Evolutionary conservation across 2,113 vertebrate genomes (phyloP).

Genomic region (Colistium nudipinnis): DNA sequence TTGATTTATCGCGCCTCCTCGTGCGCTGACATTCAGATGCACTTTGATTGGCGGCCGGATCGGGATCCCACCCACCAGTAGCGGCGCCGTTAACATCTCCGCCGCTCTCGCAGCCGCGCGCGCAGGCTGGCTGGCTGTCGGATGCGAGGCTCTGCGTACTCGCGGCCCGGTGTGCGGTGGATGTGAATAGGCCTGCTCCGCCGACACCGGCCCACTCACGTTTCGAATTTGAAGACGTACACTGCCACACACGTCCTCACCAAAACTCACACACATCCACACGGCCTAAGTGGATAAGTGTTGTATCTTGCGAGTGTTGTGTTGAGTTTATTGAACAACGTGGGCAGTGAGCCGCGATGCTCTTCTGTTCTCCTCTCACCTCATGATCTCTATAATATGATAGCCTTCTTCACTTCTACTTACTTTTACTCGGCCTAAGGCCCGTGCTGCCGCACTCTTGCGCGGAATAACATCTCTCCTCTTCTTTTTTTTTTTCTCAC

Average conservation of each 20-base stretch:
- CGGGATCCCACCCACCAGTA: slow-evolving; percentile 58
- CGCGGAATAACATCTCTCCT: slow-evolving; percentile 61
- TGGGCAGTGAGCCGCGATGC: slow-evolving; percentile 62
- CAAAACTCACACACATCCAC: slow-evolving; percentile 38
- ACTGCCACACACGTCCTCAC: slow-evolving; percentile 24
- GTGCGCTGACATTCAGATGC: slow-evolving; percentile 75
- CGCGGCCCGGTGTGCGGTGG: slow-evolving; percentile 13
- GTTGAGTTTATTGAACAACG: slow-evolving; percentile 60
- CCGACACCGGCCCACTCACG: slow-evolving; percentile 50
- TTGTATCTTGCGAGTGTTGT: slow-evolving; percentile 45
- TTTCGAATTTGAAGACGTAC: slow-evolving; percentile 28
- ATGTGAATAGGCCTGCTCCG: slow-evolving; percentile 45
- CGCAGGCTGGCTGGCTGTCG: slow-evolving; percentile 2
- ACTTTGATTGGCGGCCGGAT: slow-evolving; percentile 74
- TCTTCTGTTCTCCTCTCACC: slow-evolving; percentile 67
- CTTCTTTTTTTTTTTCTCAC: slow-evolving; percentile 43
- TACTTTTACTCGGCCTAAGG: slow-evolving; percentile 58
- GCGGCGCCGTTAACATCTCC: slow-evolving; percentile 5
- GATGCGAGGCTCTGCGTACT: slow-evolving; percentile 21
- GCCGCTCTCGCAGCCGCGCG: neutral
- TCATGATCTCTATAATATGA: slow-evolving; percentile 66
- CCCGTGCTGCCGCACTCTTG: slow-evolving; percentile 49
- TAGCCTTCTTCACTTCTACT: slow-evolving; percentile 59
- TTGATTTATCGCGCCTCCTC: slow-evolving; percentile 79
- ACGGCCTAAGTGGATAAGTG: slow-evolving; percentile 45